Evolutionary conservation across 2,797 vertebrate species (phyloP), one percentile per base, ranked within the genome.

Genomic region (Coregonus suidteri): DNA sequence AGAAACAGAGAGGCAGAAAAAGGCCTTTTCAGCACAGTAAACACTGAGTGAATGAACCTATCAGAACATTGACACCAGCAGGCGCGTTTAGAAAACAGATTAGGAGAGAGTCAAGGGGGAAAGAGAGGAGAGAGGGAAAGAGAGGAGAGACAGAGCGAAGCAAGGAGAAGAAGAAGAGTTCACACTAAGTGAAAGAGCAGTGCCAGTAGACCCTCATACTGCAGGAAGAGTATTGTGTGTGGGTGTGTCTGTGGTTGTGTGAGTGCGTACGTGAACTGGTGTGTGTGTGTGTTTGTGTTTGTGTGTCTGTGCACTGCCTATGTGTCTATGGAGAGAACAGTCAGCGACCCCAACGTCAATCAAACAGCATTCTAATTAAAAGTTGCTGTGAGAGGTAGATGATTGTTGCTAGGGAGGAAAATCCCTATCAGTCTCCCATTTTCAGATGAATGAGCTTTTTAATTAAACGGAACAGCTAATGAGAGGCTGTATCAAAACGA

Each of bases 401-500:
- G 88, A 93, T 92, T 91, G 41, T 47, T 47, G 41, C 41, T 47
- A 73, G 86, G 91, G 85, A 91, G 84, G 86, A 87, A 94, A 95
- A 94, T 94, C 92, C 88, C 91, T 93, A 94, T 94, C 93, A 90
- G 89, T 82, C 84, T 47, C 86, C 84, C 86, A 93, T 94, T 94
- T 94, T 95, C 94, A 94, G 93, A 94, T 93, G 93, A 95, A 94
- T 93, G 92, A 88, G 90, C 88, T 88, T 88, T 87, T 94, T 95
- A 95, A 95, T 95, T 95, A 94, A 94, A 95, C 87, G 78, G 87
- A 90, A 89, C 88, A 82, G 87, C 91, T 94, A 94, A 95, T 94
- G 91, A 93, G 92, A 90, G 91, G 89, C 89, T 92, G 90, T 93
- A 93, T 95, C 92, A 94, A 93, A 94, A 94, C 90, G 93, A 94